Evolutionary conservation across 2,797 vertebrate species (phyloP).

Genomic region (Potorous gilbertii): DNA sequence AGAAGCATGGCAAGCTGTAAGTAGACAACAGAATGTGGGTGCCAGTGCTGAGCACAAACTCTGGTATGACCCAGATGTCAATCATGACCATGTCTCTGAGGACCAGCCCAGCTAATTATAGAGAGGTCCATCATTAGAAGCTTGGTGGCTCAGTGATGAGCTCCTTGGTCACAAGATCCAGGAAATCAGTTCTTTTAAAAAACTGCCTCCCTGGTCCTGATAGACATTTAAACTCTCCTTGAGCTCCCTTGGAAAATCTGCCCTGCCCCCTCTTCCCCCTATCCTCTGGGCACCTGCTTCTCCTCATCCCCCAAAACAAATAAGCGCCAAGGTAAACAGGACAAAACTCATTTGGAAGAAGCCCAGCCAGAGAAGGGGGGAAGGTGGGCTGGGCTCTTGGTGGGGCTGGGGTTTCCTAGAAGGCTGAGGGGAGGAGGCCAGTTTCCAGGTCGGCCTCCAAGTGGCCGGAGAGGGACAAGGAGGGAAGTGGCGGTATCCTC

Average conservation of each 20-base stretch:
- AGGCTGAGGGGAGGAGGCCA: background rate
- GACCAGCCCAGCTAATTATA: background rate
- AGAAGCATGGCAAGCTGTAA: background rate
- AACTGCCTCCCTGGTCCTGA: background rate
- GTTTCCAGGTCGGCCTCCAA: slow-evolving; percentile 20
- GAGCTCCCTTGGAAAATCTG: slow-evolving; percentile 19
- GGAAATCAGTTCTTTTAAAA: background rate
- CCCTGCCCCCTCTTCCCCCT: background rate
- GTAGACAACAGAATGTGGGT: background rate
- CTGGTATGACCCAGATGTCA: background rate
- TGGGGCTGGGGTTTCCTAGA: background rate
- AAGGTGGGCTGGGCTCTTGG: background rate
- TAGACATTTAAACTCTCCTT: background rate
- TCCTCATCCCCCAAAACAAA: background rate
- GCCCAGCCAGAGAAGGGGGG: background rate
- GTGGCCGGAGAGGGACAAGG: background rate
- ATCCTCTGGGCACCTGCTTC: background rate
- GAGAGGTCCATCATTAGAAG: background rate
- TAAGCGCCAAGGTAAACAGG: background rate
- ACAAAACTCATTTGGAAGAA: background rate
- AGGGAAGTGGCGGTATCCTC: background rate
- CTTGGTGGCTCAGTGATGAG: background rate
- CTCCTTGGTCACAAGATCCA: background rate
- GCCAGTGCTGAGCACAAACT: background rate
- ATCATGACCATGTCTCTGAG: background rate